Evolutionary conservation across 2,113 vertebrate genomes (phyloP).

Genomic region (Gavialis gangeticus): DNA sequence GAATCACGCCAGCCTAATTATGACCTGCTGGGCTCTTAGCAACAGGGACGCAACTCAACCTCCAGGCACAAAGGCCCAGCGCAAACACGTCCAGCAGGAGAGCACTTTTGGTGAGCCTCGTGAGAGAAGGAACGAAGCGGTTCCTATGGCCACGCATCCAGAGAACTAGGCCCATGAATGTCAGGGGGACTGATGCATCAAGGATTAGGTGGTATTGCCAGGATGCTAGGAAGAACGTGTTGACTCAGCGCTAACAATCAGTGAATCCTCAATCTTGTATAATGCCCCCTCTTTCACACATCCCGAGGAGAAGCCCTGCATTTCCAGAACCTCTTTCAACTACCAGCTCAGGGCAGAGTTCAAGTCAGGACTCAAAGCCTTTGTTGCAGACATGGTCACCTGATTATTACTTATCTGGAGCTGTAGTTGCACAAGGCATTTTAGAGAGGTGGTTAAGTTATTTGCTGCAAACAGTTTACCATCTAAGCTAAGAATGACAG

Average conservation of each 20-base stretch:
- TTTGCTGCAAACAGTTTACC: background rate
- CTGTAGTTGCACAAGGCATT: background rate
- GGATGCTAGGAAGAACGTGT: background rate
- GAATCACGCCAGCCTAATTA: fast-evolving
- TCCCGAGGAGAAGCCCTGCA: background rate
- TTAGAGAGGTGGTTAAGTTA: background rate
- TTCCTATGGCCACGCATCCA: background rate
- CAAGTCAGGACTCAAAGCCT: background rate
- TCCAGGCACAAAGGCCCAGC: background rate
- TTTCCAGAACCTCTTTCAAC: background rate
- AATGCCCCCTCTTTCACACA: background rate
- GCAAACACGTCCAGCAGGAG: fast-evolving
- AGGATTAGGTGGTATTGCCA: background rate
- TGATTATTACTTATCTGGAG: background rate
- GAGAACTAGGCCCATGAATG: background rate
- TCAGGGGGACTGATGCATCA: background rate
- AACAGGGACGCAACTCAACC: background rate
- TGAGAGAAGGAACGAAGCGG: background rate
- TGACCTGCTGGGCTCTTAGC: background rate
- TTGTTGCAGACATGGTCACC: background rate
- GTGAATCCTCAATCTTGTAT: background rate
- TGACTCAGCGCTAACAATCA: background rate
- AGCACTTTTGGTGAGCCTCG: background rate
- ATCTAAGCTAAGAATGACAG: background rate
- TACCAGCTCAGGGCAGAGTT: background rate